These are phyloP conservation scores for Drosophila parthenogenetica DNA, from an alignment of 2,888 invertebrate species.

Conservation along the genomic window DNA sequence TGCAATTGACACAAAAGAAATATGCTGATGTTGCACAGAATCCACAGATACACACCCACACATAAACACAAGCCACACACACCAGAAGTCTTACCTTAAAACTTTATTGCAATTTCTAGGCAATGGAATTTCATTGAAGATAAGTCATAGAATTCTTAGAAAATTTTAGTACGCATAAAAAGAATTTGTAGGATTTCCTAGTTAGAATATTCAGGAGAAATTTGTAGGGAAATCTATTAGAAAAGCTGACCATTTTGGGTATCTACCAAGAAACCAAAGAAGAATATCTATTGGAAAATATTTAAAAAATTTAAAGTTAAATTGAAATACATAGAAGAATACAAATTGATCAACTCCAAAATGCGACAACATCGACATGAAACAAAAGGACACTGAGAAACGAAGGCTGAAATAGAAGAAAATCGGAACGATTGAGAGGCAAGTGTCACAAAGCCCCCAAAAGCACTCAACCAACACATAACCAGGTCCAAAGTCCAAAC, in stretches of 20 bases:
- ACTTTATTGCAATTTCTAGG: too few species aligned
- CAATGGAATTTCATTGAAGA: too few species aligned
- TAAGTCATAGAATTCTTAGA: too few species aligned
- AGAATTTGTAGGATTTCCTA: too few species aligned
- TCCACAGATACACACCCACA: constrained; percentile 4
- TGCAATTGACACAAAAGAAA: constrained; percentile 77
- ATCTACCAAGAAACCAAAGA: too few species aligned
- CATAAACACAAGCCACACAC: background rate
- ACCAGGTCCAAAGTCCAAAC: constrained; percentile 17
- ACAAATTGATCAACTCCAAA: constrained; percentile 74
- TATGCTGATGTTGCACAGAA: constrained; percentile 14
- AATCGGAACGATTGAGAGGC: background rate
- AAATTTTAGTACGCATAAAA: too few species aligned
- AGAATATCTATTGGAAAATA: too few species aligned
- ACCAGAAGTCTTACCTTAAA: too few species aligned
- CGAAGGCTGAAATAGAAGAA: background rate
- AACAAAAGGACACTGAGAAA: constrained; percentile 10
- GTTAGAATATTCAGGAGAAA: background rate
- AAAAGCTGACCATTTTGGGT: too few species aligned
- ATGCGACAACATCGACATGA: constrained; percentile 67
- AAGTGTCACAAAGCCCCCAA: constrained; percentile 42
- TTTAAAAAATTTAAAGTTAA: constrained; percentile 31
- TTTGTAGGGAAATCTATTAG: background rate
- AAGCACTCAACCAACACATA: constrained; percentile 67
- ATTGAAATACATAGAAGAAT: constrained; percentile 73